A percentile compares a stretch with the other conserved stretches of the same genome.
phyloP scores from a whole-genome alignment of 1,140 invertebrate genomes.

The Acromyrmex heyeri region DNA sequence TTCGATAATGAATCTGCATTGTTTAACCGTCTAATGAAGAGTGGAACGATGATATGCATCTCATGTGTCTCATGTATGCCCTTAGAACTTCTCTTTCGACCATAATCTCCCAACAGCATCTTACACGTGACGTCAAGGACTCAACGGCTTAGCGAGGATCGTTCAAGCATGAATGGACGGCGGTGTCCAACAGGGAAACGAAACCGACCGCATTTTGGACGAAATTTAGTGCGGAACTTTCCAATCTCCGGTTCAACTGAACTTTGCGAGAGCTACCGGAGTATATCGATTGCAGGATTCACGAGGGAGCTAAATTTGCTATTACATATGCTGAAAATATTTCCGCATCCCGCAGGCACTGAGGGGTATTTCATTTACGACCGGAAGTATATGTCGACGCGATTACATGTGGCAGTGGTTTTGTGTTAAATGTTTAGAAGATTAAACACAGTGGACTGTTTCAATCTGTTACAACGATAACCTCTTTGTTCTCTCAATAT shows the following conservation, averaged over 20 bases:
- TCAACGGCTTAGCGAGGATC: conserved; percentile 15
- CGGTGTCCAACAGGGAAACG: conserved; percentile 19
- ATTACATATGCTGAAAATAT: conserved; percentile 36
- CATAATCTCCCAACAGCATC: conserved; percentile 19
- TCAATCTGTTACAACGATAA: neutral
- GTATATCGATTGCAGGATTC: conserved; percentile 46
- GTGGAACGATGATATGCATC: neutral
- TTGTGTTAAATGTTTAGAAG: conserved; percentile 3
- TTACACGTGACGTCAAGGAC: conserved; percentile 39
- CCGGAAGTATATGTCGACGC: conserved; percentile 1
- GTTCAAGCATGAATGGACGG: conserved; percentile 28
- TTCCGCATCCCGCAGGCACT: neutral
- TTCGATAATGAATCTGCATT: conserved; percentile 24
- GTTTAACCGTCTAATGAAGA: conserved; percentile 1
- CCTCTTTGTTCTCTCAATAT: neutral
- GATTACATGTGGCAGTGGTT: neutral
- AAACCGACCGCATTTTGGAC: conserved; percentile 37
- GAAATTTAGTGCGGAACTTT: conserved; percentile 60
- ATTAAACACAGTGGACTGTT: neutral
- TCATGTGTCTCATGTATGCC: neutral
- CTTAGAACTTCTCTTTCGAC: neutral
- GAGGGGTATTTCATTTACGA: conserved; percentile 15
- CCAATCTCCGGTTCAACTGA: conserved; percentile 39
- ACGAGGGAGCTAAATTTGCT: conserved; percentile 32
- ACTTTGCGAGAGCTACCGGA: conserved; percentile 29